Conservation (phyloP, 35 echinoderm and acorn worm species). For the Lytechinus variegatus region DNA sequence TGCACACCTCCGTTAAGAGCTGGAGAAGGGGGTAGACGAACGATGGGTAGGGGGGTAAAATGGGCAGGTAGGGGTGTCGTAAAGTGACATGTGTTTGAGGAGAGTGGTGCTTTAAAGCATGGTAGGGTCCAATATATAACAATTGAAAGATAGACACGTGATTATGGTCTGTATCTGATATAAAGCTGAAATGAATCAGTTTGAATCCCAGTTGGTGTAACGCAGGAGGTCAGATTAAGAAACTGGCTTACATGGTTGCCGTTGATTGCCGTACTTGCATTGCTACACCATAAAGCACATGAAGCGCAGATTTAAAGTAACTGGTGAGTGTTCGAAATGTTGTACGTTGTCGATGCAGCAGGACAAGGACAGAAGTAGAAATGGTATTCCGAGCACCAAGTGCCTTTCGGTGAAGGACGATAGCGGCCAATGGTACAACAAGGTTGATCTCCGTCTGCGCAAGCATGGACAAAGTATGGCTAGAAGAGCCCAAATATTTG, state of each 20-base stretch:
- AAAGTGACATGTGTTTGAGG: not conserved
- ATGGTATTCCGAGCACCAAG: not conserved
- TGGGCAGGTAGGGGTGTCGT: not conserved
- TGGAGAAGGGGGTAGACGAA: not conserved
- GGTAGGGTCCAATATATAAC: not conserved
- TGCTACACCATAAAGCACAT: slow-evolving; percentile 42
- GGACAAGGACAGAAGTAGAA: not conserved
- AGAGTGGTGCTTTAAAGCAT: not conserved
- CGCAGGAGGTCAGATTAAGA: not conserved
- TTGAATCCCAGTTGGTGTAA: not conserved
- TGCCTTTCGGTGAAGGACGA: not conserved
- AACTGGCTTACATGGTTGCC: slow-evolving; percentile 22
- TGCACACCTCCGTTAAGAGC: not conserved
- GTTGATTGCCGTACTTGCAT: slow-evolving; percentile 47
- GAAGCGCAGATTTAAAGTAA: slow-evolving; percentile 19
- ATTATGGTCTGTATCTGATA: too few species aligned
- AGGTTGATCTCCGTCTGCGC: slow-evolving; percentile 1
- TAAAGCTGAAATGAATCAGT: too few species aligned
- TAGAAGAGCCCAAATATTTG: slow-evolving; percentile 53
- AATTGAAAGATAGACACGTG: too few species aligned
- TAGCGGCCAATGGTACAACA: not conserved
- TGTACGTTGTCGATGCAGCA: not conserved
- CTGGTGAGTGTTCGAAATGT: not conserved
- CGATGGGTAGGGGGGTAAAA: not conserved
- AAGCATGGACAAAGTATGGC: slow-evolving; percentile 40